phyloP scores from a whole-genome alignment of 2,888 invertebrate genomes.

The Tethea ocularis region DNA sequence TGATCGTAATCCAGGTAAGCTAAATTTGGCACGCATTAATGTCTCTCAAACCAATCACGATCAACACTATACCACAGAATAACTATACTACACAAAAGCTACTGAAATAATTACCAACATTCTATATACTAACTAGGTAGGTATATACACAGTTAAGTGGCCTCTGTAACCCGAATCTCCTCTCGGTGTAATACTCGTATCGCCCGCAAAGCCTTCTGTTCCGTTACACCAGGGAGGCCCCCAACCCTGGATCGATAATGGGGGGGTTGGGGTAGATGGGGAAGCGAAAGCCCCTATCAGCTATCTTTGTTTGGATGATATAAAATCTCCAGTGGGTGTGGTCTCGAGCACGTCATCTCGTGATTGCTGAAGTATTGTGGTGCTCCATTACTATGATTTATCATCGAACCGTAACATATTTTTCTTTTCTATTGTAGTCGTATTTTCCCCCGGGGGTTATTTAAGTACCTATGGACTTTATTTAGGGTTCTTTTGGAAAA shows the following conservation, averaged over 20 bases:
- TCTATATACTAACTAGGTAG: conserved; percentile 25
- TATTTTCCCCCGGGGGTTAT: conserved; percentile 10
- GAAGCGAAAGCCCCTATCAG: conserved; percentile 25
- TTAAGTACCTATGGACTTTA: conserved; percentile 20
- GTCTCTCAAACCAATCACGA: background rate
- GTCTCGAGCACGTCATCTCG: conserved; percentile 48
- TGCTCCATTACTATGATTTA: conserved; percentile 57
- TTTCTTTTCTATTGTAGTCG: conserved; percentile 38
- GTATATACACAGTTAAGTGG: conserved; percentile 43
- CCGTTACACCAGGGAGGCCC: conserved; percentile 27
- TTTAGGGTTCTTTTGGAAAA: conserved; percentile 15
- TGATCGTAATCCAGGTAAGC: background rate
- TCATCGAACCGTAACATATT: conserved; percentile 31
- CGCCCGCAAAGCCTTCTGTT: conserved; percentile 52
- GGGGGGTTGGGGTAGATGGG: conserved; percentile 24
- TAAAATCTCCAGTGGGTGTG: conserved; percentile 76
- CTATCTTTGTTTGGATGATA: conserved; percentile 78
- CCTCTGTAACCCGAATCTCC: conserved; percentile 40
- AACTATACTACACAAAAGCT: background rate
- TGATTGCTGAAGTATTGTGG: conserved; percentile 43
- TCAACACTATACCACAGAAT: no score
- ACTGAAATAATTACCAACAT: conserved; percentile 4
- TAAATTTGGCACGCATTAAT: background rate
- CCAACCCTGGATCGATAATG: conserved; percentile 41
- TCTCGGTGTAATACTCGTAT: conserved; percentile 46